Evolutionary conservation across 1,140 invertebrate genomes (phyloP).

Genomic region (Nymphalis io): DNA sequence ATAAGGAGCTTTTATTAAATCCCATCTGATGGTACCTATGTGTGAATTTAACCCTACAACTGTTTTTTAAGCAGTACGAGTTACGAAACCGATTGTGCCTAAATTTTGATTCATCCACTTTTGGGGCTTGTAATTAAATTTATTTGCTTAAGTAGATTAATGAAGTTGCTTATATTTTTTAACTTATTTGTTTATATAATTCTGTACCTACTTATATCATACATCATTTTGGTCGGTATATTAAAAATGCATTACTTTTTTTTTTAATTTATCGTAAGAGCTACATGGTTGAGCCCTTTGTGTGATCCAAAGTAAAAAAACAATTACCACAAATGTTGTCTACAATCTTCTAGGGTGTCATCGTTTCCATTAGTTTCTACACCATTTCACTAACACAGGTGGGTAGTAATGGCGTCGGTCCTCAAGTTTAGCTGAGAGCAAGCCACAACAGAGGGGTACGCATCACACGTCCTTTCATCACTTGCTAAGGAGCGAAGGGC

Average conservation of each 20-base stretch:
- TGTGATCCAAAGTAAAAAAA: slow-evolving; percentile 12
- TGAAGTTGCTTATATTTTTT: no score
- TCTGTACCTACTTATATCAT: no score
- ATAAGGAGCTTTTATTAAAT: no score
- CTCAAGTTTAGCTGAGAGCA: slow-evolving; percentile 48
- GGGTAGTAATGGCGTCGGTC: slow-evolving; percentile 50
- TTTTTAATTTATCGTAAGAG: background rate
- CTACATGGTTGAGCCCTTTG: no score
- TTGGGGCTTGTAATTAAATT: no score
- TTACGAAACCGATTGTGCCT: no score
- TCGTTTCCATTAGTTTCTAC: slow-evolving; percentile 40
- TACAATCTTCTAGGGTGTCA: slow-evolving; percentile 21
- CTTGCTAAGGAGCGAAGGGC: slow-evolving; percentile 65
- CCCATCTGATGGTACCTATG: no score
- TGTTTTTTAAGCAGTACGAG: no score
- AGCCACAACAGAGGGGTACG: slow-evolving; percentile 68
- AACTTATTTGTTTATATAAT: no score
- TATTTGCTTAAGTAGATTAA: no score
- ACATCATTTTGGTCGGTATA: background rate
- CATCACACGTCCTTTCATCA: slow-evolving; percentile 75
- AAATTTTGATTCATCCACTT: no score
- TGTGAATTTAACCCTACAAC: no score
- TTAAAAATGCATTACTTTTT: background rate
- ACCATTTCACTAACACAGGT: slow-evolving; percentile 49
- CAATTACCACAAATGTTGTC: background rate